Conservation (phyloP, 2,888 invertebrate species). For the Limnephilus lunatus region DNA sequence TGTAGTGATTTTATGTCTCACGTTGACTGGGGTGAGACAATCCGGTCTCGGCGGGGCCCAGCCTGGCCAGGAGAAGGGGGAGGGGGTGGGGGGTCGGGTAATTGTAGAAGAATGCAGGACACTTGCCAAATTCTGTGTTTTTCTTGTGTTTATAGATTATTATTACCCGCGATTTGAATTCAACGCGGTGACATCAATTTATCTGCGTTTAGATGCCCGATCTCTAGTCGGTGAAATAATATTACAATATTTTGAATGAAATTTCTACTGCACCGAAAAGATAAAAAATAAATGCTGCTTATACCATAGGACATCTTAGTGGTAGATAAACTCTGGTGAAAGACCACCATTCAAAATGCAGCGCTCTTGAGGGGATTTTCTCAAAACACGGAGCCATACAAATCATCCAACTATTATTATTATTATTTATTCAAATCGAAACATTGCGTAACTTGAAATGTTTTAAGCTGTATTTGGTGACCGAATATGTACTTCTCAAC, state of each 20-base stretch:
- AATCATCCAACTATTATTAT: too few species aligned
- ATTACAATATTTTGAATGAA: not conserved
- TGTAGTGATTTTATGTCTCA: not conserved
- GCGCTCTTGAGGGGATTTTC: too few species aligned
- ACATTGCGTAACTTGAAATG: too few species aligned
- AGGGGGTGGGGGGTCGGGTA: not conserved
- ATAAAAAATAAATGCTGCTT: not conserved
- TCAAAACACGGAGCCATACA: too few species aligned
- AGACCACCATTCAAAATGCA: too few species aligned
- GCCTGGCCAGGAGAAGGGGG: not conserved
- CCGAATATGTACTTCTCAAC: too few species aligned
- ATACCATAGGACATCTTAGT: too few species aligned
- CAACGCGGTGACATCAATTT: conserved; percentile 22
- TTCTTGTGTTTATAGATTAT: conserved; percentile 17
- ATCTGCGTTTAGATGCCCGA: not conserved
- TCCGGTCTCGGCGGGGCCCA: not conserved
- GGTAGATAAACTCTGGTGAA: too few species aligned
- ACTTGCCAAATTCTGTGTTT: conserved; percentile 19
- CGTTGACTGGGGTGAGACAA: not conserved
- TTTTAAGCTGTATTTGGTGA: too few species aligned
- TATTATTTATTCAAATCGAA: too few species aligned
- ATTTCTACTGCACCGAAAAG: not conserved
- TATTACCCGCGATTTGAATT: not conserved
- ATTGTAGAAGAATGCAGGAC: conserved; percentile 24
- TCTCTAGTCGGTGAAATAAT: not conserved